A percentile compares a stretch with the other conserved stretches of the same genome.
Evolutionary conservation across 2,797 vertebrate genomes (phyloP).

Genomic region (Pantherophis vulpinus): DNA sequence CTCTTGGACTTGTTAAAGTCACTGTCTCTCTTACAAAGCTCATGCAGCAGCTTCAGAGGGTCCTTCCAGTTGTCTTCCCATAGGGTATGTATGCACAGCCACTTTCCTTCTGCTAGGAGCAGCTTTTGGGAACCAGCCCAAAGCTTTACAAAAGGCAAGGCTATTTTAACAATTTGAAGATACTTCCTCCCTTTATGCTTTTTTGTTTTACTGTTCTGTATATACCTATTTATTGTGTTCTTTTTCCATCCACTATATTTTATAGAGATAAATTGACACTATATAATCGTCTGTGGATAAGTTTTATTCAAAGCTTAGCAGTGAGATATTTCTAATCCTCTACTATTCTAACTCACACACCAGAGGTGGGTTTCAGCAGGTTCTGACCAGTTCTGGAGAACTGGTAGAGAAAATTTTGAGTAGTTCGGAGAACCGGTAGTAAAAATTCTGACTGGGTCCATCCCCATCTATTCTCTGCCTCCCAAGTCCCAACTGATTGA

Average conservation of each 20-base stretch:
- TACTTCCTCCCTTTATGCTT: neutral
- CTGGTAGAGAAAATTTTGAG: too few species aligned
- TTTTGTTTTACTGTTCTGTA: neutral
- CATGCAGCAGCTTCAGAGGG: neutral
- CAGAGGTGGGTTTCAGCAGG: too few species aligned
- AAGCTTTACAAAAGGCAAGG: neutral
- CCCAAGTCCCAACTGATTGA: too few species aligned
- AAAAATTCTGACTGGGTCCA: too few species aligned
- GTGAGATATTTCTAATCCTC: neutral
- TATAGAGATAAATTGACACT: neutral
- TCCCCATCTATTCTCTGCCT: too few species aligned
- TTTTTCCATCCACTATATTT: neutral
- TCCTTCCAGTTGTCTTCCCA: neutral
- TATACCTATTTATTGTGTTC: neutral
- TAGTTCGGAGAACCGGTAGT: too few species aligned
- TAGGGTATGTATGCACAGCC: neutral
- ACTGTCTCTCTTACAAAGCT: neutral
- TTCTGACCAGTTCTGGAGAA: too few species aligned
- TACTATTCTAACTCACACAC: neutral
- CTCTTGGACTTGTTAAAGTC: neutral
- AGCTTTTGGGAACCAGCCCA: neutral
- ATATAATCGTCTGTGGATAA: neutral
- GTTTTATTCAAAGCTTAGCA: neutral
- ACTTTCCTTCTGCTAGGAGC: neutral
- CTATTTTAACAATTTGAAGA: neutral